These are phyloP conservation scores for Puma concolor DNA, from an alignment of 2,113 vertebrate species.

Conservation along the genomic window DNA sequence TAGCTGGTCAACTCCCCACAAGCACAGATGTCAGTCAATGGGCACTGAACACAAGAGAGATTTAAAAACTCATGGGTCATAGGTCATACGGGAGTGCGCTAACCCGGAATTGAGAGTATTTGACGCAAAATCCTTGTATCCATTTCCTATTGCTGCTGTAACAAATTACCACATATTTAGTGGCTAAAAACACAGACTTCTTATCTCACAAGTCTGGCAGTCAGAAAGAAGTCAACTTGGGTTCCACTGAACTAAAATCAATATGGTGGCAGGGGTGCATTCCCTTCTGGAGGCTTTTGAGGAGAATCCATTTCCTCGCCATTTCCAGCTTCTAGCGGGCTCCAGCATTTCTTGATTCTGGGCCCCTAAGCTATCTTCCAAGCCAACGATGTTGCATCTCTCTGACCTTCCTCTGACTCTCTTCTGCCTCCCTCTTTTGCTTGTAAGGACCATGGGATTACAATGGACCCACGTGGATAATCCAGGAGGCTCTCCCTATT, in stretches of 20 bases:
- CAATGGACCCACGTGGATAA: not conserved
- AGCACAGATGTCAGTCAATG: not conserved
- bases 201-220: not conserved
- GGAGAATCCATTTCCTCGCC: not conserved
- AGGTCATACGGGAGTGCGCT: not conserved
- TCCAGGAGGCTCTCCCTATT: not conserved
- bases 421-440: not conserved
- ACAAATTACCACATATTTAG: not conserved
- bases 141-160: not conserved
- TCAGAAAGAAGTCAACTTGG: conserved; percentile 16
- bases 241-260: not conserved
- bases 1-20: not conserved
- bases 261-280: not conserved
- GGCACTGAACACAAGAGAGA: not conserved
- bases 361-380: not conserved
- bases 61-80: not conserved
- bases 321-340: not conserved
- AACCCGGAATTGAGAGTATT: not conserved
- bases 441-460: not conserved
- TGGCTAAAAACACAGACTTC: conserved; percentile 4
- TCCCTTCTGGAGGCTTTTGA: not conserved
- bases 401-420: not conserved
- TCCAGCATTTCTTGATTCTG: not conserved
- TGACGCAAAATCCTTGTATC: not conserved
- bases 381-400: not conserved